A percentile compares a stretch with the other conserved stretches of the same genome.
phyloP scores from a whole-genome alignment of 1,140 invertebrate species.

The Anadara kagoshimensis region DNA sequence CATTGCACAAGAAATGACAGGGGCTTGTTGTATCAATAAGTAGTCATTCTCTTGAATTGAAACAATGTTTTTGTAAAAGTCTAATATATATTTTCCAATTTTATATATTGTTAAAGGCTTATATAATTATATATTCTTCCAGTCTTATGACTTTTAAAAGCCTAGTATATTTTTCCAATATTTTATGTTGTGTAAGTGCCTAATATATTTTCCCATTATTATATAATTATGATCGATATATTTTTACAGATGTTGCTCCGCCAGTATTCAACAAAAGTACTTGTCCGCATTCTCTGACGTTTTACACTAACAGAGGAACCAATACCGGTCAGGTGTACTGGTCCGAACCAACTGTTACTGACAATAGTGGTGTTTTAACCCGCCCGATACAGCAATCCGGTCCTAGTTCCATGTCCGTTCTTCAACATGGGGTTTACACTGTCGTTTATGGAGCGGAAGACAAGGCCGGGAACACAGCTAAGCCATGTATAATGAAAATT shows the following conservation, averaged over 20 bases:
- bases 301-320: not conserved
- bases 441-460: conserved; percentile 25
- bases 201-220: too few species aligned
- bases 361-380: conserved; percentile 7
- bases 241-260: not conserved
- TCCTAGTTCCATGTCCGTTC: not conserved
- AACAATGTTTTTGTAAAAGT: too few species aligned
- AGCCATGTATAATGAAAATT: conserved; percentile 24
- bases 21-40: too few species aligned
- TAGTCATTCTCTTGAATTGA: too few species aligned
- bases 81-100: too few species aligned
- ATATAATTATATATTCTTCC: too few species aligned
- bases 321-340: not conserved
- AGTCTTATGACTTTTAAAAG: too few species aligned
- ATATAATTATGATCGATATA: too few species aligned
- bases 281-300: not conserved
- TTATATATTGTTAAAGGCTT: too few species aligned
- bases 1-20: too few species aligned
- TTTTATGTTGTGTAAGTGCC: too few species aligned
- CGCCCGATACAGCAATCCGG: not conserved
- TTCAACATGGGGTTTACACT: conserved; percentile 7
- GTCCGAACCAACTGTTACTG: conserved; percentile 11
- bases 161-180: too few species aligned
- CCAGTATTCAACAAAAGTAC: not conserved
- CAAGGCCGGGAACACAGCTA: conserved; percentile 17